Conservation (phyloP, 2,797 vertebrate genomes). For the Balearica regulorum region DNA sequence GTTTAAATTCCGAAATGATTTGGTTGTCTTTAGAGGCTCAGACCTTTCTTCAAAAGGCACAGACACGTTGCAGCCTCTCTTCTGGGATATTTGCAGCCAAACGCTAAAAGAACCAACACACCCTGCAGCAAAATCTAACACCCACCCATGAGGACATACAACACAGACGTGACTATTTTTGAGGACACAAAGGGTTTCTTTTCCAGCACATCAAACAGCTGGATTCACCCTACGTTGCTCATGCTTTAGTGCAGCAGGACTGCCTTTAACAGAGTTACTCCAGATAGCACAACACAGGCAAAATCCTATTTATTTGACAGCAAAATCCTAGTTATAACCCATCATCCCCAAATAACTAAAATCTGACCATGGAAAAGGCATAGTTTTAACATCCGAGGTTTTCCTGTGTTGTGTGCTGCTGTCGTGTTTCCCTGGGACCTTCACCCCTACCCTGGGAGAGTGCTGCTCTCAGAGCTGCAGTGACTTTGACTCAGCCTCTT, state of each 20-base stretch:
- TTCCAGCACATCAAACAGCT: neutral
- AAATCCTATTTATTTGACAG: neutral
- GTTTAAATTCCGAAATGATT: neutral
- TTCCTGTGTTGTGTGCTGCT: neutral
- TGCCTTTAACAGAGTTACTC: neutral
- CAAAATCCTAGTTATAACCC: neutral
- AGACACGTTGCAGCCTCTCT: neutral
- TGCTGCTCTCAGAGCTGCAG: neutral
- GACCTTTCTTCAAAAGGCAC: neutral
- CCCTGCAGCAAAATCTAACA: neutral
- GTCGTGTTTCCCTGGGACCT: neutral
- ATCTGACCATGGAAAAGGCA: neutral
- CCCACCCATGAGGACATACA: neutral
- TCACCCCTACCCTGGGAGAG: neutral
- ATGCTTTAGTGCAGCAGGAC: neutral
- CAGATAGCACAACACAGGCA: neutral
- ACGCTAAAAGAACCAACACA: neutral
- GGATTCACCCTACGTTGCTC: neutral
- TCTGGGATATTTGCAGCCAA: neutral
- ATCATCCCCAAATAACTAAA: neutral
- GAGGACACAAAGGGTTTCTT: neutral
- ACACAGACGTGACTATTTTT: neutral
- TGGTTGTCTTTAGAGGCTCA: neutral
- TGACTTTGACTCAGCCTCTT: neutral
- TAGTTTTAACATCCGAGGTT: neutral